These are phyloP conservation scores for Diadromus collaris DNA, from an alignment of 2,888 invertebrate genomes.

Conservation along the genomic window DNA sequence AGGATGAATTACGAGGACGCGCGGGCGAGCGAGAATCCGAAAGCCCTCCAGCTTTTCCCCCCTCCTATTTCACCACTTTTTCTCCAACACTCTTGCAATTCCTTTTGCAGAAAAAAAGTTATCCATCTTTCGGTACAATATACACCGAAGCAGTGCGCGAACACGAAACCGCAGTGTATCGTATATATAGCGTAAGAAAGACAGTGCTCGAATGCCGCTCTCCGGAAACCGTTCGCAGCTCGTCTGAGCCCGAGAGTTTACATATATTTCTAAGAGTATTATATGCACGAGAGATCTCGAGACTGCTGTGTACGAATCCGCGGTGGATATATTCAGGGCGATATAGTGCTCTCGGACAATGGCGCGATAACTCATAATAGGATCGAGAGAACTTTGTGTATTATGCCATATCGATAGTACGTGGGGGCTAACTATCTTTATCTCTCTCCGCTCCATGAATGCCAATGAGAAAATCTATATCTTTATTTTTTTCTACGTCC, in stretches of 20 bases:
- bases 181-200: conserved; percentile 6
- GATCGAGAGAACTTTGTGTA: conserved; percentile 67
- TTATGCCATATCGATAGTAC: conserved; percentile 76
- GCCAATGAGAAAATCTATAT: conserved; percentile 68
- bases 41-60: conserved; percentile 12
- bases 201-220: conserved; percentile 49
- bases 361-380: conserved; percentile 79
- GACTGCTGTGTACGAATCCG: conserved; percentile 15
- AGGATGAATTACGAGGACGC: conserved; percentile 46
- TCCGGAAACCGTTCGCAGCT: conserved; percentile 56
- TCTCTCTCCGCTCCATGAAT: conserved; percentile 32
- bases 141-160: conserved; percentile 40
- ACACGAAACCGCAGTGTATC: background rate
- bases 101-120: background rate
- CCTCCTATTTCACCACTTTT: background rate
- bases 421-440: conserved; percentile 64
- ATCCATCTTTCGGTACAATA: conserved; percentile 43
- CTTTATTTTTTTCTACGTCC: conserved; percentile 66
- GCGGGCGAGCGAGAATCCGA: conserved; percentile 25
- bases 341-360: conserved; percentile 71
- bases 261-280: conserved; percentile 53
- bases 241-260: conserved; percentile 50
- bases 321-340: conserved; percentile 32
- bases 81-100: background rate
- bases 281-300: conserved; percentile 47